phyloP scores from a whole-genome alignment of 2,888 invertebrate genomes.

The Eupithecia insigniata region DNA sequence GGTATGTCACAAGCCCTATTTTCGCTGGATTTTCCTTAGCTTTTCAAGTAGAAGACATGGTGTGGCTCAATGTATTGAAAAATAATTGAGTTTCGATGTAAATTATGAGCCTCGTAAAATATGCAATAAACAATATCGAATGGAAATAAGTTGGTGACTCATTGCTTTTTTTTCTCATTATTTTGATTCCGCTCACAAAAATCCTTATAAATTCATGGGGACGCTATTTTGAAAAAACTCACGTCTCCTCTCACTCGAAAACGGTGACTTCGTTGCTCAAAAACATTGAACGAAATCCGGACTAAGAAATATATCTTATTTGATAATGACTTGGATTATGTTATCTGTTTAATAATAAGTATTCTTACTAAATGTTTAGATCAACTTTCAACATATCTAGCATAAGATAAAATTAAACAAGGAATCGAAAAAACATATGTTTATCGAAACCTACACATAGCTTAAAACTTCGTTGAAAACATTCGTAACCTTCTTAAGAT shows the following conservation, averaged over 20 bases:
- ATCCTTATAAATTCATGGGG: too few species aligned
- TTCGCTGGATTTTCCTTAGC: background rate
- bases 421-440: too few species aligned
- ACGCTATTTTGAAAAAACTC: too few species aligned
- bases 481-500: background rate
- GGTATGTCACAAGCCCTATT: background rate
- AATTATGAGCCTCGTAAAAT: background rate
- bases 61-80: background rate
- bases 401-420: too few species aligned
- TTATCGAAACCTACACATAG: too few species aligned
- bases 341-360: too few species aligned
- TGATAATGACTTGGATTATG: too few species aligned
- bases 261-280: too few species aligned
- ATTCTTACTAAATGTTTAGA: too few species aligned
- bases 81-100: background rate
- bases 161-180: background rate
- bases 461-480: too few species aligned
- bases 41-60: constrained; percentile 1
- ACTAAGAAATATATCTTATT: too few species aligned
- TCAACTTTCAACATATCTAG: too few species aligned
- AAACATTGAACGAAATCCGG: background rate
- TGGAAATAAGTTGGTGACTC: background rate
- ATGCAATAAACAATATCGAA: constrained; percentile 6
- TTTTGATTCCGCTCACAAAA: background rate
- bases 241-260: background rate